These are phyloP conservation scores for Heterochromis multidens DNA, from an alignment of 2,113 vertebrate species.

Conservation along the genomic window DNA sequence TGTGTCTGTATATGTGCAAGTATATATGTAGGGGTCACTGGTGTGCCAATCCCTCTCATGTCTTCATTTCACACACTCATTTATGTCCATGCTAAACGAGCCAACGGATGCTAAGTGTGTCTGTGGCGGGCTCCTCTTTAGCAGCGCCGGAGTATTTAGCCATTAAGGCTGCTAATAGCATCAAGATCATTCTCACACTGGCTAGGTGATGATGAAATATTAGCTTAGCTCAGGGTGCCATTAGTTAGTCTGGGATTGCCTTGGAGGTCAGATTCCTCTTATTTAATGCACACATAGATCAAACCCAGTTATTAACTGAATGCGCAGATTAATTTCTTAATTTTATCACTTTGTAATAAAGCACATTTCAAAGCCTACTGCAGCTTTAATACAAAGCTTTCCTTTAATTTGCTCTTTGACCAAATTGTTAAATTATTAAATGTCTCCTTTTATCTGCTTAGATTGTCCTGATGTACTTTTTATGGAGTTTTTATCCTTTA, in stretches of 20 bases:
- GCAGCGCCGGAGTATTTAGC: constrained; percentile 62
- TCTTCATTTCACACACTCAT: constrained; percentile 59
- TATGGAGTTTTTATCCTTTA: neutral
- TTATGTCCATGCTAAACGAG: constrained; percentile 58
- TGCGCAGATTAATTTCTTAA: constrained; percentile 1
- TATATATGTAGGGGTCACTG: constrained; percentile 53
- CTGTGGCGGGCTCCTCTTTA: constrained; percentile 49
- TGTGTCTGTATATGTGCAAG: constrained; percentile 10
- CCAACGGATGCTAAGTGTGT: constrained; percentile 58
- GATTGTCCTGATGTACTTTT: neutral
- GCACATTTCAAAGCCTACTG: neutral
- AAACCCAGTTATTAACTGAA: constrained; percentile 34
- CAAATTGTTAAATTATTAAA: neutral
- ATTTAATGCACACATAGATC: constrained; percentile 19
- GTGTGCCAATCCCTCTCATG: constrained; percentile 57
- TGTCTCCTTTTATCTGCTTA: neutral
- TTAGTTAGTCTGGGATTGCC: constrained; percentile 58
- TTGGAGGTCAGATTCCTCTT: constrained; percentile 60
- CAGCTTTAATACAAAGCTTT: neutral
- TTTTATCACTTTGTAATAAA: neutral
- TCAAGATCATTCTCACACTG: constrained; percentile 58
- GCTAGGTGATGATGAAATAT: constrained; percentile 69
- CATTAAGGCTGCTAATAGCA: constrained; percentile 68
- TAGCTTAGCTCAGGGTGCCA: constrained; percentile 55
- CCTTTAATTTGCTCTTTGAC: accelerated